phyloP scores from a whole-genome alignment of 1,140 invertebrate species.

The Trichogramma pretiosum region DNA sequence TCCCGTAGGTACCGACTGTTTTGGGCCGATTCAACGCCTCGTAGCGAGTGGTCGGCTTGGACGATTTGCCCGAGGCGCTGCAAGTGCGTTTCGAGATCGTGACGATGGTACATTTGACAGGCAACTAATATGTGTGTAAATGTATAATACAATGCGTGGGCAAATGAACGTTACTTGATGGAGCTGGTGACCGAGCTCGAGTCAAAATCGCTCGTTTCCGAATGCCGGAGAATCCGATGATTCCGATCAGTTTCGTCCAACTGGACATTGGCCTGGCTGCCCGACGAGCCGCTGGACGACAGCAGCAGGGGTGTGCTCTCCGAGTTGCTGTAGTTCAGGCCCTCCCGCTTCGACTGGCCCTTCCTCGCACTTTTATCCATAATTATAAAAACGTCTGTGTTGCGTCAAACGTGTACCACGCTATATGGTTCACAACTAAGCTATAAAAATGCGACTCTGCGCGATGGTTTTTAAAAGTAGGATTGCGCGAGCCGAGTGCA shows the following conservation, averaged over 20 bases:
- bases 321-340: constrained; percentile 25
- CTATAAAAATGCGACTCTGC: no score
- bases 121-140: not conserved
- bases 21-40: no score
- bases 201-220: constrained; percentile 29
- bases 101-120: not conserved
- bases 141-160: no score
- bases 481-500: no score
- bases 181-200: constrained; percentile 9
- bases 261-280: not conserved
- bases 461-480: no score
- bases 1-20: no score
- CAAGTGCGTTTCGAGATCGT: no score
- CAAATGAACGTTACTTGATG: constrained; percentile 22
- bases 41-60: no score
- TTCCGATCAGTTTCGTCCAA: no score
- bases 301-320: constrained; percentile 28
- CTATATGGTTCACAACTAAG: no score
- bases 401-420: no score
- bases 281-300: constrained; percentile 3
- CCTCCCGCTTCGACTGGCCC: constrained; percentile 10
- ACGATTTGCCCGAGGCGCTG: no score
- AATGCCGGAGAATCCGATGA: constrained; percentile 22
- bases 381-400: not conserved
- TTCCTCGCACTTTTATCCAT: not conserved